phyloP scores from a whole-genome alignment of 1,140 invertebrate species.

The Samia ricini region DNA sequence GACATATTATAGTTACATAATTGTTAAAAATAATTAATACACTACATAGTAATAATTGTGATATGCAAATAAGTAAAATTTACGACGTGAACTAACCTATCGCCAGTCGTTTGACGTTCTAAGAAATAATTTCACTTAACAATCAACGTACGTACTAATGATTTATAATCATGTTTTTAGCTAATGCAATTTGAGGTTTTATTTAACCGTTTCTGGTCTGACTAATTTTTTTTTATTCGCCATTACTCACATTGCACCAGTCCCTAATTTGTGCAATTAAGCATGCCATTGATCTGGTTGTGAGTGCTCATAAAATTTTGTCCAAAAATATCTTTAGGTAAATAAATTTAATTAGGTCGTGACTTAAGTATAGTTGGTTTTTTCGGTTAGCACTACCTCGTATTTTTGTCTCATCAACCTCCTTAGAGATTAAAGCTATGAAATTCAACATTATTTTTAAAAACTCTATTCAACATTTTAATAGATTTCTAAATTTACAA shows the following conservation, averaged over 20 bases:
- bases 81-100: not conserved
- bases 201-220: not conserved
- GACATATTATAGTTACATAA: not conserved
- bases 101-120: slow-evolving; percentile 23
- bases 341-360: no score
- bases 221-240: not conserved
- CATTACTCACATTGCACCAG: not conserved
- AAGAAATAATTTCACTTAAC: slow-evolving; percentile 40
- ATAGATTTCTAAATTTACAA: no score
- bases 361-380: no score
- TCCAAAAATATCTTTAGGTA: no score
- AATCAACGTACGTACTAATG: slow-evolving; percentile 12
- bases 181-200: not conserved
- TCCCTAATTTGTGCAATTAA: not conserved
- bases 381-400: no score
- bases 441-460: no score
- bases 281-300: no score
- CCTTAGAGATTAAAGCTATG: no score
- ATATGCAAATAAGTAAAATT: not conserved
- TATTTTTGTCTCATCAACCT: no score
- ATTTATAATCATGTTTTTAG: not conserved
- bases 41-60: not conserved
- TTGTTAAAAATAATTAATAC: not conserved
- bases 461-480: no score
- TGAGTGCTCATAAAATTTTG: no score